Percentiles rank a stretch among this genome's conserved stretches.
Evolutionary conservation across 23 tunicate genomes (phyloP).

Genomic region (Trididemnum nubilum): DNA sequence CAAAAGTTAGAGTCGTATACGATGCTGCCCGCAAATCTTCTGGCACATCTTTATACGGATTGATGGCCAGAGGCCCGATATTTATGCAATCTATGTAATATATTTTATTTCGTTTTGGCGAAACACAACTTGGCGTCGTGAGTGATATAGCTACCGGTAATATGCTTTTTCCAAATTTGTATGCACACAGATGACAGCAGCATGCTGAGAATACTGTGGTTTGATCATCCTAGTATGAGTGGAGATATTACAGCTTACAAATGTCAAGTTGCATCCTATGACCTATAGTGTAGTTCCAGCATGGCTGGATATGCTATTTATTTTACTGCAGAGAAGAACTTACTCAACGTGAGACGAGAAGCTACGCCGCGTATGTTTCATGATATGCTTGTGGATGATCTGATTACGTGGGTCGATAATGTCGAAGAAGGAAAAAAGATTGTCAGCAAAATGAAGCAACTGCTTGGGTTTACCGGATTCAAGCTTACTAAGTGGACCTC

Average conservation of each 20-base stretch:
- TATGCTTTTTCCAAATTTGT: not conserved
- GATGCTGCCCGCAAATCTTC: not conserved
- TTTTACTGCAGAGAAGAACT: not conserved
- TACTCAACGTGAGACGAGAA: not conserved
- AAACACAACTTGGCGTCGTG: not conserved
- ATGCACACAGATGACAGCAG: not conserved
- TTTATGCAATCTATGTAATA: not conserved
- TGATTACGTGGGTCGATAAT: not conserved
- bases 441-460: not conserved
- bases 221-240: not conserved
- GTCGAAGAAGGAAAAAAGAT: constrained; percentile 9
- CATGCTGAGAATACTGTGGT: not conserved
- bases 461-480: constrained; percentile 2
- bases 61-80: not conserved
- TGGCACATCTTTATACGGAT: not conserved
- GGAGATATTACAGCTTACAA: not conserved
- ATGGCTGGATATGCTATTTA: constrained; percentile 6
- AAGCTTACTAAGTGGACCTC: constrained; percentile 5
- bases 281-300: not conserved
- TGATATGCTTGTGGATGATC: constrained; percentile 16
- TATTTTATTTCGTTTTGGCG: not conserved
- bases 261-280: not conserved
- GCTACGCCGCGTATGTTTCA: not conserved
- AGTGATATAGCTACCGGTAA: not conserved
- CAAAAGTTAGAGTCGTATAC: too few relatives aligned